Evolutionary conservation across 2,113 vertebrate species (phyloP).

Genomic region (Erpornis zantholeuca): DNA sequence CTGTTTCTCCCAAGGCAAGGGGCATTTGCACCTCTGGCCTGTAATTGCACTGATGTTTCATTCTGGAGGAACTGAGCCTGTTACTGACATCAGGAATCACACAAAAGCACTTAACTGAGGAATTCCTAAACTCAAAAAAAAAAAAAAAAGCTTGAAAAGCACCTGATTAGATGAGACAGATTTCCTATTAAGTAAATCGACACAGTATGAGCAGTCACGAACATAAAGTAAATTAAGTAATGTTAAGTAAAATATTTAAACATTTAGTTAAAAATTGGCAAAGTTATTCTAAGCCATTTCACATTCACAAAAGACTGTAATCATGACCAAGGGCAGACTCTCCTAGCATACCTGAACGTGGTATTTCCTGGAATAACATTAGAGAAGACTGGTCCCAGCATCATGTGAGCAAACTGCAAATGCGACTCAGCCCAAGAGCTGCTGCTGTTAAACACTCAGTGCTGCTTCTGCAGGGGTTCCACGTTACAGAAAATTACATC

Average conservation of each 20-base stretch:
- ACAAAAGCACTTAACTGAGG: not conserved
- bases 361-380: not conserved
- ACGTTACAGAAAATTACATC: fast-evolving
- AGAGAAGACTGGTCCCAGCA: not conserved
- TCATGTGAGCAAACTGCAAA: not conserved
- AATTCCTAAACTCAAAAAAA: not conserved
- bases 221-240: fast-evolving
- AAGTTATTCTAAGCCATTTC: not conserved
- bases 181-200: not conserved
- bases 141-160: not conserved
- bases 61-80: not conserved
- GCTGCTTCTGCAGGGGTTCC: not conserved
- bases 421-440: fast-evolving
- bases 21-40: constrained; percentile 9
- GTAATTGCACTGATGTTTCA: not conserved
- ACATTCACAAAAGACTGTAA: not conserved
- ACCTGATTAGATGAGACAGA: not conserved
- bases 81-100: not conserved
- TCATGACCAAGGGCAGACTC: not conserved
- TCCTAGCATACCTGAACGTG: not conserved
- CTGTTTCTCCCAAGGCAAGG: constrained; percentile 19
- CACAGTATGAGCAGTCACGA: not conserved
- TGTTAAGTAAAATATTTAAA: not conserved
- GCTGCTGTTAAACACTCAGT: not conserved
- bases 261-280: not conserved